phyloP scores from a whole-genome alignment of 2,113 vertebrate species.

The Podilymbus podiceps region DNA sequence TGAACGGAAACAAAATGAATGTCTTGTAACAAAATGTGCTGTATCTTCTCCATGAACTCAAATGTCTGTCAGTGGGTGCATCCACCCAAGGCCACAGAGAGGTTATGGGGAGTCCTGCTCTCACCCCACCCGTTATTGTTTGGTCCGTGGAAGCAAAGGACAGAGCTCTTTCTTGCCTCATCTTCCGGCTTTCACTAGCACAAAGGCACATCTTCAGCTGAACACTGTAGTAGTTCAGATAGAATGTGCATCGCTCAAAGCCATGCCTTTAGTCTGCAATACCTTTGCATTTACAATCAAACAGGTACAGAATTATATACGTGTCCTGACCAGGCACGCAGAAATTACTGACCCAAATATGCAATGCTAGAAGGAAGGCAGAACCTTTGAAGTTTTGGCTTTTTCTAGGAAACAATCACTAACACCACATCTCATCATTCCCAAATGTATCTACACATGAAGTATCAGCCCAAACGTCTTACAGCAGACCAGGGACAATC shows the following conservation, averaged over 20 bases:
- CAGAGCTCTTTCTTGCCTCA: not conserved
- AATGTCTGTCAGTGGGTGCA: not conserved
- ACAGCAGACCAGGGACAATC: not conserved
- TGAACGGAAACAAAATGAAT: not conserved
- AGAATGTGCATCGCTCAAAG: not conserved
- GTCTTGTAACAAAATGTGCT: not conserved
- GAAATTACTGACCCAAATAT: not conserved
- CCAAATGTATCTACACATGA: not conserved
- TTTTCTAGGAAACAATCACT: not conserved
- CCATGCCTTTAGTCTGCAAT: not conserved
- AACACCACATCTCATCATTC: not conserved
- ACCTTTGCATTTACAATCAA: not conserved
- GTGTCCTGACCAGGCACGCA: not conserved
- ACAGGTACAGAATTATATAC: not conserved
- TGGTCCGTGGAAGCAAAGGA: not conserved
- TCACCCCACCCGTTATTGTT: not conserved
- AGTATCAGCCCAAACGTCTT: not conserved
- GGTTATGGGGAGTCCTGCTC: not conserved
- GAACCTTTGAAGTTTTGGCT: not conserved
- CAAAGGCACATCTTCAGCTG: not conserved
- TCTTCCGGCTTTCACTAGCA: not conserved
- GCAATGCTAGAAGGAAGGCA: not conserved
- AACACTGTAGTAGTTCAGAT: not conserved
- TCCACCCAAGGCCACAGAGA: not conserved
- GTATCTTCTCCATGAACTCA: not conserved